Evolutionary conservation across 2,888 invertebrate genomes (phyloP).

Genomic region (Parnassius glacialis): DNA sequence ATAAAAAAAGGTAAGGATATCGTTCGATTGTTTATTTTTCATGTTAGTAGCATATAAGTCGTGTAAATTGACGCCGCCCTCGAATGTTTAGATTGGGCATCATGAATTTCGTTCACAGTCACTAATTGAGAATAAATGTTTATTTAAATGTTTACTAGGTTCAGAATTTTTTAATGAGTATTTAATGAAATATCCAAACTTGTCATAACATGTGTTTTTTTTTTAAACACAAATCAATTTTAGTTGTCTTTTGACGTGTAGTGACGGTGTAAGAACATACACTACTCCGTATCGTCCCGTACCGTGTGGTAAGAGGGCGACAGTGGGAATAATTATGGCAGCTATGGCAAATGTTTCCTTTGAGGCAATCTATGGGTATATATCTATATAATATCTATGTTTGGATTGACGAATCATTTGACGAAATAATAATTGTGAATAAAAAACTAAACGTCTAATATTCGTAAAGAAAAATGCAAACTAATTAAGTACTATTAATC

Average conservation of each 20-base stretch:
- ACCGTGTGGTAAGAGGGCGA: too few species aligned
- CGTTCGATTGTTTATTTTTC: slow-evolving; percentile 75
- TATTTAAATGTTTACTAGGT: slow-evolving; percentile 32
- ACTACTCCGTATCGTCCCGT: too few species aligned
- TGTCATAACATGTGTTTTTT: not conserved
- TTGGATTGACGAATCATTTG: too few species aligned
- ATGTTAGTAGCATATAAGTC: slow-evolving; percentile 77
- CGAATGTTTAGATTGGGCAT: slow-evolving; percentile 50
- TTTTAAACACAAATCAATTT: too few species aligned
- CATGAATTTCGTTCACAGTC: slow-evolving; percentile 54
- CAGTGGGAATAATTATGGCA: too few species aligned
- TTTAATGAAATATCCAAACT: slow-evolving; percentile 5
- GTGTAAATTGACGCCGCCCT: slow-evolving; percentile 73
- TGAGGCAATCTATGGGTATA: too few species aligned
- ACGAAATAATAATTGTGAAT: too few species aligned
- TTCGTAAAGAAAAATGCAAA: slow-evolving; percentile 29
- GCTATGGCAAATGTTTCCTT: too few species aligned
- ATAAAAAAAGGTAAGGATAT: slow-evolving; percentile 77
- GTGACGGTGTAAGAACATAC: too few species aligned
- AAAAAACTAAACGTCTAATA: not conserved
- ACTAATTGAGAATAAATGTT: slow-evolving; percentile 54
- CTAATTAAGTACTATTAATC: slow-evolving; percentile 34
- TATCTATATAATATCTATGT: too few species aligned
- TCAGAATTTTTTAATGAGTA: slow-evolving; percentile 14
- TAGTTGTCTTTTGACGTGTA: too few species aligned